These are phyloP conservation scores for Cirrhinus mrigala DNA, from an alignment of 2,797 vertebrate genomes.

Conservation along the genomic window DNA sequence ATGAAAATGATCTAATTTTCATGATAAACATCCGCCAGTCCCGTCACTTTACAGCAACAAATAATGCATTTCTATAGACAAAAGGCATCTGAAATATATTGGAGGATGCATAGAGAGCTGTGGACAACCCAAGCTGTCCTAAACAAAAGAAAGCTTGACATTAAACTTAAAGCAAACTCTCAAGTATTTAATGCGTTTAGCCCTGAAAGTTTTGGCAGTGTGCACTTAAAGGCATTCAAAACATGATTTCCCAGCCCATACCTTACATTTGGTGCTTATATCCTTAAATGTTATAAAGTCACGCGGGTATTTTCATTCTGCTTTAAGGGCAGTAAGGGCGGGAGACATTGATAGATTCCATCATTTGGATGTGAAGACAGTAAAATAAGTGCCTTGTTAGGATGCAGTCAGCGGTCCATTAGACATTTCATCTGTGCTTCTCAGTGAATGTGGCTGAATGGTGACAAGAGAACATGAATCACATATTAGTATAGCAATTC, in stretches of 20 bases:
- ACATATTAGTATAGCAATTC: slow-evolving; percentile 9
- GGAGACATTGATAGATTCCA: not conserved
- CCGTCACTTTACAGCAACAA: not conserved
- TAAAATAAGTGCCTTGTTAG: slow-evolving; percentile 50
- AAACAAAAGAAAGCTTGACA: not conserved
- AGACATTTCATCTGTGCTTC: slow-evolving; percentile 57
- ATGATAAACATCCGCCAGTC: no score
- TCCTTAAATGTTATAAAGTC: not conserved
- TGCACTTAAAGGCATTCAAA: not conserved
- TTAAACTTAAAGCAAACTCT: not conserved
- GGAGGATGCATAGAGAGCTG: not conserved
- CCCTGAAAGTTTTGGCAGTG: not conserved
- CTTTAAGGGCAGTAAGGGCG: no score
- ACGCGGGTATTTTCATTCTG: not conserved
- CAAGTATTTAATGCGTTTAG: not conserved
- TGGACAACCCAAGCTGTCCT: not conserved
- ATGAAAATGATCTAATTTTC: not conserved
- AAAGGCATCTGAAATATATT: not conserved
- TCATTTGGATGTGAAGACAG: slow-evolving; percentile 52
- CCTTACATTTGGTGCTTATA: not conserved
- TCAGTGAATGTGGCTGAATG: slow-evolving; percentile 55
- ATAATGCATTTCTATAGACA: not conserved
- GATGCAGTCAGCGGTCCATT: slow-evolving; percentile 72
- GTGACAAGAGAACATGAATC: not conserved
- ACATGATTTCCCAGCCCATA: no score